Evolutionary conservation across 2,888 invertebrate genomes (phyloP), one percentile per base, ranked within the genome.

Genomic region (Lithodes maja): DNA sequence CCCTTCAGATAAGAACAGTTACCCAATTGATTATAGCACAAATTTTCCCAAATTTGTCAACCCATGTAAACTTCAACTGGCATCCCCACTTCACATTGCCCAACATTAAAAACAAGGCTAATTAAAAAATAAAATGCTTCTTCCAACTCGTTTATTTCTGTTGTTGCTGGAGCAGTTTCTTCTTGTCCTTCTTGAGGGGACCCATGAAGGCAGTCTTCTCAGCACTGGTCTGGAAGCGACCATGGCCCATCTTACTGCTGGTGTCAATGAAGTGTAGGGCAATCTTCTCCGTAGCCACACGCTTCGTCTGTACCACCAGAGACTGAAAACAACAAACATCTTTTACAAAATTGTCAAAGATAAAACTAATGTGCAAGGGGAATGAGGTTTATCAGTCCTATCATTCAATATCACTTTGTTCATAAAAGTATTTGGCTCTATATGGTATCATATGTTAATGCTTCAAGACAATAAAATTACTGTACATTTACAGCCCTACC

Each of bases 181-280:
- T 95, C 92, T 97, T 96, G 94, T 98, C 98, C 94, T 98, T 98
- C 95, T 98, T 98, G 94, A 98, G 96, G 78, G 96, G 97, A 93
- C 98, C 99, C 99, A 99, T 99, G 94, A 99, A 99, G 87, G 97
- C 96, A 93, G 97, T 96, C 95, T 99, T 99, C 95, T 99, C 99
- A 93, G 97, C 97, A 92, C 97, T 96, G 85, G 99, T 99, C 95
- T 99, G 99, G 99, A 99, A 99, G 94, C 99, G 97, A 95, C 99
- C 99, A 94, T 99, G 99, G 94, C 99, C 99, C 94, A 99, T 99
- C 95, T 99, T 99, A 94, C 99, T 99, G 87, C 98, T 96, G 33
- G 99, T 99, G 94, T 99, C 99, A 94, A 99, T 99, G 95, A 99
- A 99, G 95, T 99, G 99, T 91, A 99, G 96, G 93, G 97, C 98